Base-by-base conservation (phyloP, 2,888 invertebrate species). In the Macrophya alboannulata region DNA sequence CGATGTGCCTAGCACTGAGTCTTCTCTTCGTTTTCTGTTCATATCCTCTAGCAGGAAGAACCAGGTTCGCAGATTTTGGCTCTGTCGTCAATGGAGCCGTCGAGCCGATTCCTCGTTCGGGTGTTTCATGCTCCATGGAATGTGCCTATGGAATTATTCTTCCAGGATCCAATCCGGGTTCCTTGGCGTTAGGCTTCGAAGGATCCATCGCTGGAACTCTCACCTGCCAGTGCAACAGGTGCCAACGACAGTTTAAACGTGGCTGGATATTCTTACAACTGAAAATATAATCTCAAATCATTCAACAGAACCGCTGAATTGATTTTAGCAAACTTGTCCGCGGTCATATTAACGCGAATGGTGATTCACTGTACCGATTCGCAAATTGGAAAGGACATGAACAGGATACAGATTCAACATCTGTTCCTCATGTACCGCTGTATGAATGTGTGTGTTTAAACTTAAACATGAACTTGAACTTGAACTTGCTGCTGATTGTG, bases 201-300 rank as follows among this genome's bases (percentile, higher is more conserved):
- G 25, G 12, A 62, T 4, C 21, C 25, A 12, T 62, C 62, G 62
- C 62, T 21, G 25, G 40, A 37, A 17, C 71, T 8, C 37, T 0
- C 40, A 25, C 21, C 71, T 71, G 40, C 37, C 5, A 2, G 40
- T 71, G 71, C 71, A 71, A 71, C 71, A 71, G 40, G 40, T 71
- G 31, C 12, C n/a, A 40, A 71, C 71, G 37, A 40, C 71, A 40
- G n/a, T 15, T 31, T 5, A 17, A 17, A n/a, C 71, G 12, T 71
- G n/a, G 15, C 17, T 40, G 17, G 31, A 12, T 25, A 65, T 31
- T 65, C 65, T 8, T 65, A 12, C 12, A 65, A 21, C 10, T 21
- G 9, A 31, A 10, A 65, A n/a, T 51, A 1, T 17, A 51, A 1
- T n/a, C 51, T 51, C 0, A 12, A 12, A 15, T 31, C 31, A 10